Percentiles rank a stretch among this genome's conserved stretches.
Conservation (phyloP, 2,888 invertebrate species). For the Venustoraphidia nigricollis region DNA sequence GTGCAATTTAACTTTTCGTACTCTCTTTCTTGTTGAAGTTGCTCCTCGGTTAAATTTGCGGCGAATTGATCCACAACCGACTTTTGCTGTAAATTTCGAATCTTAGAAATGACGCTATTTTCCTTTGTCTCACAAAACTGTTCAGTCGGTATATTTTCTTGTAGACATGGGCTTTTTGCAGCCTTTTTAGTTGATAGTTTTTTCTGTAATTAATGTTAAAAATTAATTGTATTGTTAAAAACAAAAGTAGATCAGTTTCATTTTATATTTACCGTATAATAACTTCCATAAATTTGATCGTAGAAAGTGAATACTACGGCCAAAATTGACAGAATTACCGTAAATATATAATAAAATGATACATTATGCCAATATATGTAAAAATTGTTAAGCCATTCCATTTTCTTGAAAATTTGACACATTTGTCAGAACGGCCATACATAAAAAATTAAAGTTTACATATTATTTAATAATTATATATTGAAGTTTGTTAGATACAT, state of each 20-base stretch:
- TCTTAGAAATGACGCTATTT: too few relatives aligned
- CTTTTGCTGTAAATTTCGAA: neutral
- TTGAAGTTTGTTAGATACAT: too few relatives aligned
- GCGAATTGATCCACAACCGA: slow-evolving; percentile 6
- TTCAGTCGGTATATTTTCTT: too few relatives aligned
- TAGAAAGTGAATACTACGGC: slow-evolving; percentile 1
- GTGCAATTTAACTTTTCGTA: slow-evolving; percentile 3
- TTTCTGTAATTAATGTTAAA: too few relatives aligned
- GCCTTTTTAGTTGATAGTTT: too few relatives aligned
- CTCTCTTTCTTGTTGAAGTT: slow-evolving; percentile 14
- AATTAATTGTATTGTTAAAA: neutral
- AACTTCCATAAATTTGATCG: neutral
- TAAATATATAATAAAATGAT: slow-evolving; percentile 1
- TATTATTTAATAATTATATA: too few relatives aligned
- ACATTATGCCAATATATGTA: slow-evolving; percentile 1
- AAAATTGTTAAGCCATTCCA: neutral
- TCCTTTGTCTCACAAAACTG: too few relatives aligned
- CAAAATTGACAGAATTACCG: slow-evolving; percentile 1
- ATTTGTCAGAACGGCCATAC: too few relatives aligned
- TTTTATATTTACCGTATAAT: neutral
- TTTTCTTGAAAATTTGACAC: neutral
- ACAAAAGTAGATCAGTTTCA: neutral
- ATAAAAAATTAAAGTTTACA: too few relatives aligned
- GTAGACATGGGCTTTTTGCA: too few relatives aligned
- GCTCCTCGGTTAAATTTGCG: slow-evolving; percentile 13